Conservation (phyloP, 1,140 invertebrate species). For the Drosophila suzukii region DNA sequence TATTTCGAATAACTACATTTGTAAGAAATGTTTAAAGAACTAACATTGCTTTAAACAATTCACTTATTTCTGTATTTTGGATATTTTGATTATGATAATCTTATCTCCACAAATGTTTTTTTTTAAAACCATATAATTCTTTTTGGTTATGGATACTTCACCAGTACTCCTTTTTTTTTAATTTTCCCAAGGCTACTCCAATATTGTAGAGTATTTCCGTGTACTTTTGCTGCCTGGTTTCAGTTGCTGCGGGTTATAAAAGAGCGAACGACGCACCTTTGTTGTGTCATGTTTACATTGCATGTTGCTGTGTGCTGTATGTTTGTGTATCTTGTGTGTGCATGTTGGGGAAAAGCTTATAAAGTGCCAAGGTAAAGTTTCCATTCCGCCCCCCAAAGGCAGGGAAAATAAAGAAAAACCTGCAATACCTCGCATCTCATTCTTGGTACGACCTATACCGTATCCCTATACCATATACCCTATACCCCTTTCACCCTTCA, state of each 20-base stretch:
- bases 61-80: too few relatives aligned
- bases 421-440: constrained; percentile 19
- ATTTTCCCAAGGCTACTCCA: background rate
- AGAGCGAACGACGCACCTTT: constrained; percentile 46
- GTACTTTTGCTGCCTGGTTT: background rate
- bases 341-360: constrained; percentile 29
- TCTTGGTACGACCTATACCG: background rate
- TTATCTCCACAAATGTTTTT: too few relatives aligned
- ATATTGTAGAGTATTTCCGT: constrained; percentile 14
- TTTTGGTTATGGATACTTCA: too few relatives aligned
- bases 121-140: too few relatives aligned
- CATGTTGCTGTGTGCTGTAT: constrained; percentile 11
- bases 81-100: too few relatives aligned
- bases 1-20: too few relatives aligned
- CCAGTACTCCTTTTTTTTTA: background rate
- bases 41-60: too few relatives aligned
- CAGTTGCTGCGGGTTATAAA: constrained; percentile 38
- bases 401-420: constrained; percentile 53
- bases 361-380: constrained; percentile 54
- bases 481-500: background rate
- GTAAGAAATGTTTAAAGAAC: too few relatives aligned
- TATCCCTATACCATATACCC: background rate
- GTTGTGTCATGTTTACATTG: constrained; percentile 41
- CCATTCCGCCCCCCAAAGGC: constrained; percentile 3
- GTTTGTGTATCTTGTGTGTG: constrained; percentile 11